phyloP scores from a whole-genome alignment of 2,113 vertebrate species.

The Cavia aperea region DNA sequence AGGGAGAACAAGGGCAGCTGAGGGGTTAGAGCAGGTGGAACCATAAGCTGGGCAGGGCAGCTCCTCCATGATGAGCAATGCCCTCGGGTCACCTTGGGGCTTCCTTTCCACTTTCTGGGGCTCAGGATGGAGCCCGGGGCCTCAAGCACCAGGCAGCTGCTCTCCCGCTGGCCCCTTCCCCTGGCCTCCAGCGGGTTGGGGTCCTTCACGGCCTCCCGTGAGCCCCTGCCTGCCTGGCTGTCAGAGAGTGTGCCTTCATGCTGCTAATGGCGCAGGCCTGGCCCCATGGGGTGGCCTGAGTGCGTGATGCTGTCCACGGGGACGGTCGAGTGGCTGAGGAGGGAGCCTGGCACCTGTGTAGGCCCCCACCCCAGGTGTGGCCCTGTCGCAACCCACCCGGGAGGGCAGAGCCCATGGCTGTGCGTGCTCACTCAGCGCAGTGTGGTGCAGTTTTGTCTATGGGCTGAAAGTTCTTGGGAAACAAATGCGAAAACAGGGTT shows the following conservation, averaged over 20 bases:
- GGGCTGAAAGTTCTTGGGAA: too few species aligned
- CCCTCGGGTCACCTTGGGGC: background rate
- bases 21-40: background rate
- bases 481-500: background rate
- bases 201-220: too few species aligned
- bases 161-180: background rate
- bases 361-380: too few species aligned
- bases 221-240: too few species aligned
- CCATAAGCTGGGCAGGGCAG: too few species aligned
- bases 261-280: too few species aligned
- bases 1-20: too few species aligned
- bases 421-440: background rate
- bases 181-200: too few species aligned
- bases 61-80: background rate
- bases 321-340: too few species aligned
- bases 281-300: too few species aligned
- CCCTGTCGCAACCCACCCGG: too few species aligned
- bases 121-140: background rate
- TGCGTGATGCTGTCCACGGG: fast-evolving
- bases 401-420: background rate
- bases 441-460: background rate
- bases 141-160: background rate
- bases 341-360: background rate
- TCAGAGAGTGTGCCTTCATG: too few species aligned
- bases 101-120: background rate